Evolutionary conservation across 1,140 invertebrate species (phyloP).

Genomic region (Anastrepha obliqua): DNA sequence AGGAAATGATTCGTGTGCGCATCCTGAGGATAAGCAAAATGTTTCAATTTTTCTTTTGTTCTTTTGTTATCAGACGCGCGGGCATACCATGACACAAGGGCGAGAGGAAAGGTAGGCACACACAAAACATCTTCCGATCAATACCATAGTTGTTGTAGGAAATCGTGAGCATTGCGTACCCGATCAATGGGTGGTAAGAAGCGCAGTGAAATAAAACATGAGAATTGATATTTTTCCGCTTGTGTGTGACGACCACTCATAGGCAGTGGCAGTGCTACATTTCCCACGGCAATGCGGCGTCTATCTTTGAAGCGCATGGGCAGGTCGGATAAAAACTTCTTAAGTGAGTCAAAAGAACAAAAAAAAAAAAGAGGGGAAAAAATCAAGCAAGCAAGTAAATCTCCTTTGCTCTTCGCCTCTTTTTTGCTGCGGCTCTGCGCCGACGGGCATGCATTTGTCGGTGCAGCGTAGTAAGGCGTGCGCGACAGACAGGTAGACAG

Average conservation of each 20-base stretch:
- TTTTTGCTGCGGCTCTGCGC: neutral
- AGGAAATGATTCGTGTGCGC: slow-evolving; percentile 31
- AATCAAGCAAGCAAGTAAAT: slow-evolving; percentile 24
- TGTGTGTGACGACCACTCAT: neutral
- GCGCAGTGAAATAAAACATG: neutral
- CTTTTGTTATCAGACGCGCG: neutral
- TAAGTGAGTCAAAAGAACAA: neutral
- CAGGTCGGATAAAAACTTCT: neutral
- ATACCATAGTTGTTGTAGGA: neutral
- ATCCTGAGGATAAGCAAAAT: slow-evolving; percentile 10
- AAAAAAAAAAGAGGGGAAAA: neutral
- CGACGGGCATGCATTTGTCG: neutral
- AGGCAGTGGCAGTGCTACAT: neutral
- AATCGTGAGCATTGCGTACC: neutral
- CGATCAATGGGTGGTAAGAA: slow-evolving; percentile 8
- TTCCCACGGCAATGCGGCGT: slow-evolving; percentile 45
- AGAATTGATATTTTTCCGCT: slow-evolving; percentile 12
- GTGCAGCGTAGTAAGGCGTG: neutral
- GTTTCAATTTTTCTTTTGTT: neutral
- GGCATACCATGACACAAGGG: neutral
- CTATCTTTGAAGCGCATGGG: slow-evolving; percentile 12
- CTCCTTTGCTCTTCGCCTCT: neutral
- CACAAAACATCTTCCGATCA: neutral
- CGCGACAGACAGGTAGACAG: neutral
- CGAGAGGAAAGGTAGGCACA: neutral